These are phyloP conservation scores for Sebastes umbrosus DNA, from an alignment of 2,797 vertebrate genomes.

Conservation along the genomic window DNA sequence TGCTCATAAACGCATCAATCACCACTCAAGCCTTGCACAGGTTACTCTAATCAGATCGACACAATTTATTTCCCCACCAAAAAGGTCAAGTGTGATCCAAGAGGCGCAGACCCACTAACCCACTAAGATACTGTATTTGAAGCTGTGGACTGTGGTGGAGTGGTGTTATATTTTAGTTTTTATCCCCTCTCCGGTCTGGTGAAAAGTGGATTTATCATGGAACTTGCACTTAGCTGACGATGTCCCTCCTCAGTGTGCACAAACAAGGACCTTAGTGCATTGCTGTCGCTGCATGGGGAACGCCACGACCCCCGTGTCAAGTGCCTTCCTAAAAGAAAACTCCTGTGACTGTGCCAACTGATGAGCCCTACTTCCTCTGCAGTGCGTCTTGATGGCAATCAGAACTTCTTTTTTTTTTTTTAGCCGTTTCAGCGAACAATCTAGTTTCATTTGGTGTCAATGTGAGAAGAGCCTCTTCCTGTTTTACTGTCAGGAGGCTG, in stretches of 20 bases:
- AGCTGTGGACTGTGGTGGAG: constrained; percentile 52
- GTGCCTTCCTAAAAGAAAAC: constrained; percentile 91
- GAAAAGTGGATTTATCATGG: constrained; percentile 57
- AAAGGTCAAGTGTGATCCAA: constrained; percentile 39
- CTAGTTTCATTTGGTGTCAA: constrained; percentile 55
- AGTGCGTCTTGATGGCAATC: constrained; percentile 88
- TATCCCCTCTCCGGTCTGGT: constrained; percentile 32
- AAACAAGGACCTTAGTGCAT: constrained; percentile 83
- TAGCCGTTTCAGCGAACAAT: constrained; percentile 47
- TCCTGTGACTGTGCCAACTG: constrained; percentile 94
- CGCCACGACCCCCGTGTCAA: constrained; percentile 82
- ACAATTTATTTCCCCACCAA: neutral
- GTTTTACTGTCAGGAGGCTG: constrained; percentile 79
- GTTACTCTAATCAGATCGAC: constrained; percentile 29
- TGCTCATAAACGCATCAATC: constrained; percentile 37
- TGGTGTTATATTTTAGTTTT: constrained; percentile 19
- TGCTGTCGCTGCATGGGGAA: constrained; percentile 80
- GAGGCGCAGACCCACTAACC: constrained; percentile 22
- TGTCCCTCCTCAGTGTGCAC: constrained; percentile 68
- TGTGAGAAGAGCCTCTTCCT: constrained; percentile 76
- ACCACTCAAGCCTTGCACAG: constrained; percentile 68
- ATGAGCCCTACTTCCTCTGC: constrained; percentile 86
- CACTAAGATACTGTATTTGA: constrained; percentile 42
- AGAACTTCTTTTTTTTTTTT: constrained; percentile 72
- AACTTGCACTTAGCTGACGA: constrained; percentile 71